Conservation (phyloP, 2,797 vertebrate species). For the Urophycis tenuis region DNA sequence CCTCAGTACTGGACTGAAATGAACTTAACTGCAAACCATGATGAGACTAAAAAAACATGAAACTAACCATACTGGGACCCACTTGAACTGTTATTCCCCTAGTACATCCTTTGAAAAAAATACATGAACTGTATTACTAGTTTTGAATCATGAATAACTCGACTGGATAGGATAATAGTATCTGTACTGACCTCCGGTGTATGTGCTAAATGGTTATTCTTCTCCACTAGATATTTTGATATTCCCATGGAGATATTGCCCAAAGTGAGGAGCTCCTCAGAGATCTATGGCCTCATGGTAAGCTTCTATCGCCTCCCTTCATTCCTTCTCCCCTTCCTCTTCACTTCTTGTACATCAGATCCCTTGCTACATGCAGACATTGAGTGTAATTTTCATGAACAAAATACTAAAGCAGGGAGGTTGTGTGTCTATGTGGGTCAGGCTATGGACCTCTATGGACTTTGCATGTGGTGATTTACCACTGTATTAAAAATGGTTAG, state of each 20-base stretch:
- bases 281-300: slow-evolving; percentile 97
- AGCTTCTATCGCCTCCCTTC: slow-evolving; percentile 23
- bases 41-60: too few species aligned
- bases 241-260: slow-evolving; percentile 94
- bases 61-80: too few species aligned
- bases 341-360: background rate
- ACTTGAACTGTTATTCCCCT: too few species aligned
- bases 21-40: too few species aligned
- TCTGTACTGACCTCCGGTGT: background rate
- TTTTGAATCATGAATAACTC: background rate
- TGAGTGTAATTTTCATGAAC: too few species aligned
- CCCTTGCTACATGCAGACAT: background rate
- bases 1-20: too few species aligned
- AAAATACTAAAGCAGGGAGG: too few species aligned
- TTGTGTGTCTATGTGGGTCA: background rate
- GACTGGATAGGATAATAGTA: background rate
- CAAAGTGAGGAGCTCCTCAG: slow-evolving; percentile 90
- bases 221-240: slow-evolving; percentile 82
- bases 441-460: background rate
- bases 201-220: background rate
- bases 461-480: background rate
- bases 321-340: background rate
- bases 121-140: too few species aligned
- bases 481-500: background rate
- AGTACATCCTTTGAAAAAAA: too few species aligned